Base-by-base conservation (phyloP, 1,140 invertebrate genomes). In the Drosophila pachea region DNA sequence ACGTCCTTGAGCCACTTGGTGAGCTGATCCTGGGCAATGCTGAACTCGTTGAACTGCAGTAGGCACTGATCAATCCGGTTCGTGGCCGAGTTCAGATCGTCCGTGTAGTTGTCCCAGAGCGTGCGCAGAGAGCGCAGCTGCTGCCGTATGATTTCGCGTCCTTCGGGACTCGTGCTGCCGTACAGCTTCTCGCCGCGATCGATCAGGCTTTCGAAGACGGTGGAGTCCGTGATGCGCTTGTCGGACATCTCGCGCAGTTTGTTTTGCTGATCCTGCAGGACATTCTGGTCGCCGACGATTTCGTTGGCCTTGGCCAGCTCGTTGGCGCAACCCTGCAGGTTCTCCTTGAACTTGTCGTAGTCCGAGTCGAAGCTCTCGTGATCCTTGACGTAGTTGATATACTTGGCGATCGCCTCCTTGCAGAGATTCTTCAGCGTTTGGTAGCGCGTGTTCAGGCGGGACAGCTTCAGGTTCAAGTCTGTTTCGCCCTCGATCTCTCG, bases 141-240 rank as follows among this genome's bases (percentile, higher is more conserved):
- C 88, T 97, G 96, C 47, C 97, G 90, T 48, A 98, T 95, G 22
- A 95, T 93, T 91, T 98, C 97, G 74, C 97, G 91, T 7, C 97
- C 97, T 78, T 98, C 97, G 2, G 97, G 96, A 49, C 97, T 97
- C 6, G 97, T 99, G 74, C 97, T 96, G 0, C 94, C 92, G 81
- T 98, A 99, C 0, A 99, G 89, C 89, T 95, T 96, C 90, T 99
- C 97, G 7, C 97, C 97, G 55, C 94, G 92, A 79, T 97, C 96
- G 22, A 97, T 92, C 1, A 98, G 91, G 61, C 94, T 93, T 86
- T 98, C 97, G 87, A 98, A 96, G 43, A 92, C 92, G n/a, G 93
- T 92, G 52, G 93, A 94, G 82, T 96, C 95, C 74, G 94, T 94
- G 12, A 95, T 95, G 68, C 94, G 93, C 1, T 93, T 92, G 76